Evolutionary conservation across 2,113 vertebrate species (phyloP).

Genomic region (Cephalopholis sonnerati): DNA sequence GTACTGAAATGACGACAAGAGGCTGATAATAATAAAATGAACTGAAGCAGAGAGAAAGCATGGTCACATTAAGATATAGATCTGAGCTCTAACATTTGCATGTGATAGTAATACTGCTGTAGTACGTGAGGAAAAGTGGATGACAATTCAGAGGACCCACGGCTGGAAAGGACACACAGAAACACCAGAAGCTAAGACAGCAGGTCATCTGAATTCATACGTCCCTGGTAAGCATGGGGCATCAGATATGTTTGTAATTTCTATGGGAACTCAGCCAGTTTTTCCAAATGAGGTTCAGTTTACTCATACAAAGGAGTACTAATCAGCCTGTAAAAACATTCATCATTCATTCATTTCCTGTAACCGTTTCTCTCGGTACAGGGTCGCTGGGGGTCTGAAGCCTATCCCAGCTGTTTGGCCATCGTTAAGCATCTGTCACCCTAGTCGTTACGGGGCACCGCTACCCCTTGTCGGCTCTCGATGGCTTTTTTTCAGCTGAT

Average conservation of each 20-base stretch:
- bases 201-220: too few relatives aligned
- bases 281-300: background rate
- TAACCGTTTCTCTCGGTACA: too few relatives aligned
- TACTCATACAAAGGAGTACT: background rate
- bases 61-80: background rate
- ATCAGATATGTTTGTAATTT: background rate
- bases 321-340: background rate
- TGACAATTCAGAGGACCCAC: background rate
- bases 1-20: background rate
- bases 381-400: too few relatives aligned
- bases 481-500: too few relatives aligned
- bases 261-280: background rate
- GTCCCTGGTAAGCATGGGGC: background rate
- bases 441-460: too few relatives aligned
- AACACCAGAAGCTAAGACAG: background rate
- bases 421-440: too few relatives aligned
- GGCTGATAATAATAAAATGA: conserved; percentile 1
- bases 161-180: background rate
- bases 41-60: background rate
- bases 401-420: too few relatives aligned
- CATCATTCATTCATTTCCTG: too few relatives aligned
- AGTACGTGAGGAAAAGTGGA: background rate
- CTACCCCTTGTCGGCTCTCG: too few relatives aligned
- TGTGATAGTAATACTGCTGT: background rate
- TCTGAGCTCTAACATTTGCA: conserved; percentile 20